phyloP scores from a whole-genome alignment of 2,888 invertebrate species.

The Andrena bicolor region DNA sequence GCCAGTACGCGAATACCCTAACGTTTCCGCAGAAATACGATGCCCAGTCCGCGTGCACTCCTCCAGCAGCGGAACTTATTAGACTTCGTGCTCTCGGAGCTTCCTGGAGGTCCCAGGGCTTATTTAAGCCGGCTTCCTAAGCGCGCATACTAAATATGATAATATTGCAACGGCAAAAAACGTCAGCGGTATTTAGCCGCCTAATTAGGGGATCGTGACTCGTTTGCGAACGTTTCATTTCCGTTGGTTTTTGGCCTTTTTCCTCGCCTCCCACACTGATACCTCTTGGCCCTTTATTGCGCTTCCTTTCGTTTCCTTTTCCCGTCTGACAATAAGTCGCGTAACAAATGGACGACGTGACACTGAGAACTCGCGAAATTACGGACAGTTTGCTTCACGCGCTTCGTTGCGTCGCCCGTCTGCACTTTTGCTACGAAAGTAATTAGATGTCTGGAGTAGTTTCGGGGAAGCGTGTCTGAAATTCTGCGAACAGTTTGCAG shows the following conservation, averaged over 20 bases:
- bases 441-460: conserved; percentile 47
- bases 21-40: conserved; percentile 80
- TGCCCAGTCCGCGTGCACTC: conserved; percentile 70
- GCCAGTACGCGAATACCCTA: conserved; percentile 65
- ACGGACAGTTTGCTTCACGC: conserved; percentile 39
- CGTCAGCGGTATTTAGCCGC: conserved; percentile 84
- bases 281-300: conserved; percentile 65
- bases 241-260: conserved; percentile 73
- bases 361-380: conserved; percentile 55
- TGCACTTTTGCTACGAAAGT: conserved; percentile 26
- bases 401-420: conserved; percentile 21
- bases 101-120: conserved; percentile 79
- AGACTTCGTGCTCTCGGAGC: conserved; percentile 80
- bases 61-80: conserved; percentile 83
- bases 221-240: conserved; percentile 83
- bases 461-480: conserved; percentile 39
- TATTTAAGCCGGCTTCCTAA: conserved; percentile 84
- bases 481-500: conserved; percentile 31
- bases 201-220: conserved; percentile 85
- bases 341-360: conserved; percentile 69
- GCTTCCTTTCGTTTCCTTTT: conserved; percentile 66
- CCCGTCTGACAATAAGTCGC: conserved; percentile 66
- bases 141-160: conserved; percentile 85
- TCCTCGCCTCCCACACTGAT: conserved; percentile 45
- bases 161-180: conserved; percentile 84